phyloP scores from a whole-genome alignment of 2,888 invertebrate genomes.

The Candidula unifasciata region DNA sequence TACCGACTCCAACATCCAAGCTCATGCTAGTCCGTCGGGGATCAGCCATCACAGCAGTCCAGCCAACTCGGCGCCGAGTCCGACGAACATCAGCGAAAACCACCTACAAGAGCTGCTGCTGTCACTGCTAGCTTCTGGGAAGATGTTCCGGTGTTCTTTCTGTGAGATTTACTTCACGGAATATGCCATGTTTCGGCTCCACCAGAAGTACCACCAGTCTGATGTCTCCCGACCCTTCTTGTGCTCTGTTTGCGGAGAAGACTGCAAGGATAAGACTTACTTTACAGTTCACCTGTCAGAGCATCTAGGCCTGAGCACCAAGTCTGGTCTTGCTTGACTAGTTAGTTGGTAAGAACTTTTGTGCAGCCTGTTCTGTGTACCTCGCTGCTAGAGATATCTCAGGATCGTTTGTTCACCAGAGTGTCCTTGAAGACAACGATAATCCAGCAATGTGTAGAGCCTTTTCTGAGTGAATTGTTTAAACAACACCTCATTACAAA shows the following conservation, averaged over 20 bases:
- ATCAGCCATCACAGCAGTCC: conserved; percentile 44
- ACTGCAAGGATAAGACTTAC: conserved; percentile 71
- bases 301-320: conserved; percentile 62
- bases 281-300: conserved; percentile 70
- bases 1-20: conserved; percentile 29
- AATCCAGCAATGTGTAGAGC: no score
- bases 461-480: no score
- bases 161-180: conserved; percentile 73
- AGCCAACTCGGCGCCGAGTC: conserved; percentile 33
- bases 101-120: conserved; percentile 63
- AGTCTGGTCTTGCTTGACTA: not conserved
- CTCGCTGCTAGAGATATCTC: no score
- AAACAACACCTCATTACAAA: no score
- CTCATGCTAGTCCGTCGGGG: conserved; percentile 47
- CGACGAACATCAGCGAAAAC: conserved; percentile 30
- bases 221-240: conserved; percentile 64
- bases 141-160: conserved; percentile 70
- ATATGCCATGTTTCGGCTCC: conserved; percentile 71
- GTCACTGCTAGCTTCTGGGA: conserved; percentile 64
- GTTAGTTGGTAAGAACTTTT: not conserved
- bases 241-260: conserved; percentile 69
- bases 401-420: no score
- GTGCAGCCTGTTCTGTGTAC: no score
- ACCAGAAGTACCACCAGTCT: conserved; percentile 66
- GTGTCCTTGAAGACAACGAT: no score